phyloP scores from a whole-genome alignment of 2,888 invertebrate genomes.

The Acrobasis repandana region DNA sequence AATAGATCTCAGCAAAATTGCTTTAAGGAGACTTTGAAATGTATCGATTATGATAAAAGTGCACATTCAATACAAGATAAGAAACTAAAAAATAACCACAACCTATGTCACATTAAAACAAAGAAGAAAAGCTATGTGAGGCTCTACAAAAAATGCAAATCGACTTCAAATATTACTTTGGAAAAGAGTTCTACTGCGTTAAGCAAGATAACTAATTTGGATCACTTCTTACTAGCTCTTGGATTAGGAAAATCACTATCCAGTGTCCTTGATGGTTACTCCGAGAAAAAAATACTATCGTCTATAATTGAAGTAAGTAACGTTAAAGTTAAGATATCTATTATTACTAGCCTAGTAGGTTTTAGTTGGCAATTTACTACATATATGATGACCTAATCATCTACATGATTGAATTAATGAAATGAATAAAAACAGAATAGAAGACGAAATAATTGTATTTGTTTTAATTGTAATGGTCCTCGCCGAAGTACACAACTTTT shows the following conservation, averaged over 20 bases:
- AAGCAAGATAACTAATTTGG: conserved; percentile 56
- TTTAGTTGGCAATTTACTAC: too few relatives aligned
- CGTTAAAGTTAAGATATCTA: too few relatives aligned
- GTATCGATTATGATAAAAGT: conserved; percentile 3
- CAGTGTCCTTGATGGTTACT: conserved; percentile 52
- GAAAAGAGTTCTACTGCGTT: conserved; percentile 47
- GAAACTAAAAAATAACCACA: neutral
- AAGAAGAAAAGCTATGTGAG: conserved; percentile 46
- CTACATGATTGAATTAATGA: too few relatives aligned
- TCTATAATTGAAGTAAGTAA: conserved; percentile 55
- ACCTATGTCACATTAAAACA: conserved; percentile 27
- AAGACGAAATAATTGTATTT: too few relatives aligned
- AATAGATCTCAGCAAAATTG: neutral
- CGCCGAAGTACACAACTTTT: too few relatives aligned
- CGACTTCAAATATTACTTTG: conserved; percentile 47
- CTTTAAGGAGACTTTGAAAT: neutral
- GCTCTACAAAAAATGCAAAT: conserved; percentile 63
- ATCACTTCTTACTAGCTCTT: conserved; percentile 66
- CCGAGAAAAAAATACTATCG: conserved; percentile 53
- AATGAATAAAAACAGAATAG: too few relatives aligned
- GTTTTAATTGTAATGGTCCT: too few relatives aligned
- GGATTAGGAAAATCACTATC: conserved; percentile 54
- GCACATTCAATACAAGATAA: neutral
- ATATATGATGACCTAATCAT: too few relatives aligned
- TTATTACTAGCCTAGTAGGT: too few relatives aligned